phyloP scores from a whole-genome alignment of 2,888 invertebrate species.

The Mesorhabditis spiculigera region DNA sequence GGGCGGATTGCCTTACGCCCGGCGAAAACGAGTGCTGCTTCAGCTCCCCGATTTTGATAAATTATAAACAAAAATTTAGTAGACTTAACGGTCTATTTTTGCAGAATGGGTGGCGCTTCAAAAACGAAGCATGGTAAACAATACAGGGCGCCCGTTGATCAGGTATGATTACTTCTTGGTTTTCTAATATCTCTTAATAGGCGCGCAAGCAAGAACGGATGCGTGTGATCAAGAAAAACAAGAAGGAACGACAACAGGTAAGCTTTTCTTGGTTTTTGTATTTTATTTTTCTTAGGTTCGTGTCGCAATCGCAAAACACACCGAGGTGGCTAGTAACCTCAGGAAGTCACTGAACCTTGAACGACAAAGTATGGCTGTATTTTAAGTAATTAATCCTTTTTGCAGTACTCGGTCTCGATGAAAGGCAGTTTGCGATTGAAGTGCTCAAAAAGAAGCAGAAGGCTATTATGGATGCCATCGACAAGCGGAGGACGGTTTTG shows the following conservation, averaged over 20 bases:
- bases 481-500: neutral
- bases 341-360: slow-evolving; percentile 30
- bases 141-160: slow-evolving; percentile 38
- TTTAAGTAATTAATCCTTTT: slow-evolving; percentile 7
- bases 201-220: slow-evolving; percentile 34
- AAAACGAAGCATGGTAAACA: slow-evolving; percentile 38
- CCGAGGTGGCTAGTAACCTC: slow-evolving; percentile 35
- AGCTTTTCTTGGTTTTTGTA: neutral
- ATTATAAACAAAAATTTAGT: neutral
- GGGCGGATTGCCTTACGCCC: no score
- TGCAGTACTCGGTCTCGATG: slow-evolving; percentile 38
- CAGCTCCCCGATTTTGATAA: neutral
- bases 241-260: slow-evolving; percentile 29
- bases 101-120: slow-evolving; percentile 24
- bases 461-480: slow-evolving; percentile 9
- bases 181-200: slow-evolving; percentile 15
- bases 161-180: slow-evolving; percentile 14
- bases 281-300: slow-evolving; percentile 18
- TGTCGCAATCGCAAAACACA: slow-evolving; percentile 36
- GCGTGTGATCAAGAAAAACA: slow-evolving; percentile 37
- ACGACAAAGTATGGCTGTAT: slow-evolving; percentile 25
- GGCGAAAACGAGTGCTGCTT: neutral
- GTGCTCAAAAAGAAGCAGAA: slow-evolving; percentile 39
- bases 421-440: slow-evolving; percentile 32
- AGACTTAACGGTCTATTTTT: neutral